Evolutionary conservation across 2,113 vertebrate species (phyloP), one percentile per base, ranked within the genome.

Genomic region (Vulpes ferrilata): DNA sequence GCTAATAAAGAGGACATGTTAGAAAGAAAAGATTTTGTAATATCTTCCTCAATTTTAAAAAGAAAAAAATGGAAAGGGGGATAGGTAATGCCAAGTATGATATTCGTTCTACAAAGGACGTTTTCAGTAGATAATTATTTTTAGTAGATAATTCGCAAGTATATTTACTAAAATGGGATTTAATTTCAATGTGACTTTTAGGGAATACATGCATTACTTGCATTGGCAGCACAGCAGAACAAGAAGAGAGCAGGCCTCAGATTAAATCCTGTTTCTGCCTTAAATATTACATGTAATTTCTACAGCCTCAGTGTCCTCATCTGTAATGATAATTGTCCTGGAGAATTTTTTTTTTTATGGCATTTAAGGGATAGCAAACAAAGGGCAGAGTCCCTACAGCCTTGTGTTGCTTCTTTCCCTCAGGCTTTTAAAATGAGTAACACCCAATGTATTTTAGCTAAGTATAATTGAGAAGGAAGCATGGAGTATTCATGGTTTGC

Each of bases 391-490:
- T 32, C 3, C 38, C 16, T 48, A 53, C 6, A 43, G 48, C 12
- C 48, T 38, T 3, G 8, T 19, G 7, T 81, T 71, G 3, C 7
- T 89, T 87, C 43, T 80, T 76, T 81, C 15, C 51, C 20, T 69
- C 27, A 73, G 8, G 15, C 2, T 30, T 94, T 80, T 95, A 32
- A 93, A 95, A 90, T 81, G 32, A 86, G 23, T 23, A 62, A 86
- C 23, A 91, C 2, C 27, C 27, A 35, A n/a, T 55, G 2, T 38
- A 51, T 57, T 95, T 78, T 57, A 79, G 12, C 20, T 62, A 43
- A 71, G 5, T 60, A 9, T 85, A 84, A 88, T 25, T 90, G 64
- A 97, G 90, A 91, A 92, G 30, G 12, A 67, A 94, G 19, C 59
- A 32, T 25, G n/a, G 23, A n/a, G 0, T 38, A 76, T 84, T 74